Percentiles rank a stretch among this genome's conserved stretches.
Conservation (phyloP, 2,113 vertebrate species). For the Deroptyus accipitrinus region DNA sequence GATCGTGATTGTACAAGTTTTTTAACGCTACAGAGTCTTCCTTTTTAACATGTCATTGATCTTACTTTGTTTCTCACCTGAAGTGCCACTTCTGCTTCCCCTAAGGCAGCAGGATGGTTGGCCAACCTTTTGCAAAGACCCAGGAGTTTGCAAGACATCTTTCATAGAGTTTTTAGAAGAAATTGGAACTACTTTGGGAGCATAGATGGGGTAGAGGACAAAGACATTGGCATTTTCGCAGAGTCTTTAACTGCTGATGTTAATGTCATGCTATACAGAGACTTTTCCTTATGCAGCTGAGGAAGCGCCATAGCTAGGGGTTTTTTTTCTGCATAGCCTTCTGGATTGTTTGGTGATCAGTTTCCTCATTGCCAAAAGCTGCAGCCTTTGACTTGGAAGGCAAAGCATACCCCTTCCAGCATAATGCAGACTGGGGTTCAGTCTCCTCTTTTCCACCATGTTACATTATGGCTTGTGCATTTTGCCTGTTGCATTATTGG, state of each 20-base stretch:
- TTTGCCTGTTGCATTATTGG: neutral
- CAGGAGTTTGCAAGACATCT: neutral
- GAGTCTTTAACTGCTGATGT: neutral
- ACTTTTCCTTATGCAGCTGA: neutral
- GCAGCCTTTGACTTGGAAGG: neutral
- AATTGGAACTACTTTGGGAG: neutral
- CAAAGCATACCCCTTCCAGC: neutral
- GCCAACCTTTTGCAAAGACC: neutral
- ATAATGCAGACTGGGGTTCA: neutral
- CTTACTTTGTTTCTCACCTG: neutral
- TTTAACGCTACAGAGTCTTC: neutral
- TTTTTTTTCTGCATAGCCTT: neutral
- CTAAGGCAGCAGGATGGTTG: neutral
- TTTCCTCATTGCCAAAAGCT: neutral
- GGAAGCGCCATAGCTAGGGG: neutral
- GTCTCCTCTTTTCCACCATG: neutral
- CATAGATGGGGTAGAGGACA: neutral
- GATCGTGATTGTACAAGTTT: neutral
- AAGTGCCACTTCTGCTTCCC: neutral
- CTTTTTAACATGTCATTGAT: rapidly evolving
- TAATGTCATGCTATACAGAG: neutral
- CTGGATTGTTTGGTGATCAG: neutral
- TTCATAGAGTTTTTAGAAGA: neutral
- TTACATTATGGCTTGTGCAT: rapidly evolving
- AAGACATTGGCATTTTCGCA: neutral